Base-by-base conservation (phyloP, 2,888 invertebrate species). In the Drosophila subquinaria region DNA sequence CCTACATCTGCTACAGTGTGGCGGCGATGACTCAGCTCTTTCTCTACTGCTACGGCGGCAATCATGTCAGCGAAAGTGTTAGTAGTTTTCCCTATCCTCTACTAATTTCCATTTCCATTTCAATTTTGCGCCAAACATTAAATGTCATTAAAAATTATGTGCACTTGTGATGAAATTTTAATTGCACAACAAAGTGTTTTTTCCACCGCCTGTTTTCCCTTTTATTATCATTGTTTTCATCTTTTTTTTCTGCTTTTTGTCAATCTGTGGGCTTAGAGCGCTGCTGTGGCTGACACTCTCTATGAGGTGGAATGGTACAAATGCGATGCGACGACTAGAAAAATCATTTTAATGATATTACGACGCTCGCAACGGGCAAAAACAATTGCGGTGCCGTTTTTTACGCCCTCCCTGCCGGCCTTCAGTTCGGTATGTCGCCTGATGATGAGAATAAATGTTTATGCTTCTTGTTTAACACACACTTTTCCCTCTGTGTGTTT, bases 261-360 rank as follows among this genome's bases (percentile, higher is more conserved):
- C 27, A 47, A 10, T 15, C 48, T 53, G 52, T 3, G 51, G 11
- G 13, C 55, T 11, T 45, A 92, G 92, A 92, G 92, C 71, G 61
- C 83, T 40, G 86, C 87, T 50, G 79, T 92, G 57, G 91, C 91
- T 63, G 83, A 86, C 75, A 80, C 88, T 13, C 78, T 91, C 60
- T 92, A 92, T 65, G 85, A 90, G 79, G 81, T 85, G 73, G 92
- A 90, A 71, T 92, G 92, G 92, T 92, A 92, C 62, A 92, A 92
- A 84, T 92, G 92, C 74, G 91, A 92, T 79, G 82, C 70, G 69
- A 78, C 79, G 69, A 91, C 92, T 77, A 89, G 91, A 65, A 90
- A 90, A 89, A 90, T 92, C 82, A 86, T 92, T 83, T 88, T 92
- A 82, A 90, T 92, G 89, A 90, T 92, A 70, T 77, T 92, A 76